Base-by-base conservation (phyloP, 2,113 vertebrate species). In the Zosterops borbonicus region DNA sequence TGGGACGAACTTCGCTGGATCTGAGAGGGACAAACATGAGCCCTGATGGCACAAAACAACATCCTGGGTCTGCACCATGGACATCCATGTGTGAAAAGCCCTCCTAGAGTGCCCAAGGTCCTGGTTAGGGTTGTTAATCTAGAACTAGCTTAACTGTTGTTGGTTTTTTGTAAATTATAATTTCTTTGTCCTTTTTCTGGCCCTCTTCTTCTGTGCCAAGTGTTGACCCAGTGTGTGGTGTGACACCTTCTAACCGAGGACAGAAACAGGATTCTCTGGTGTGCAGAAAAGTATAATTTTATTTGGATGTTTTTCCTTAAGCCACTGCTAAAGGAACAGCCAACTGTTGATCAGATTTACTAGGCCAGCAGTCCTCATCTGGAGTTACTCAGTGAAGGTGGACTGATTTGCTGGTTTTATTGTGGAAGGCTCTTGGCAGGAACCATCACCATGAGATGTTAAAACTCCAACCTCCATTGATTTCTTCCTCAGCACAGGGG, bases 361-460 rank as follows among this genome's bases (percentile, higher is more conserved):
- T 21, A 76, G 56, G 50, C 50, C 65, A 65, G 70, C 65, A 62
- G 24, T 18, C 39, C 70, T 93, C 91, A 55, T 50, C 65, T 75
- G 86, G 62, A 93, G 58, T 41, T 22, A 27, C 73, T 82, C 58
- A 35, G 68, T 0, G 9, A 42, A 65, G 11, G 89, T 1, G 33
- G 81, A 50, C 53, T 50, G 69, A 59, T 92, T 50, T 81, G 87
- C 62, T 37, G 69, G 60, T 59, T 64, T 78, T 42, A 27, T 5
- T 74, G 89, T 65, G 83, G 76, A 83, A 69, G 73, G 87, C 52
- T 91, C 64, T 87, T 87, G 83, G 96, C 93, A 92, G 87, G 87
- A 92, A 1, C 59, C 2, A 0, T 76, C 55, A 22, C 58, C 31
- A 63, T 6, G 80, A 0, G 6, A n/a, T 9, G 69, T n/a, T 16